Base-by-base conservation (phyloP, 2,888 invertebrate genomes). In the Limnephilus lunatus region DNA sequence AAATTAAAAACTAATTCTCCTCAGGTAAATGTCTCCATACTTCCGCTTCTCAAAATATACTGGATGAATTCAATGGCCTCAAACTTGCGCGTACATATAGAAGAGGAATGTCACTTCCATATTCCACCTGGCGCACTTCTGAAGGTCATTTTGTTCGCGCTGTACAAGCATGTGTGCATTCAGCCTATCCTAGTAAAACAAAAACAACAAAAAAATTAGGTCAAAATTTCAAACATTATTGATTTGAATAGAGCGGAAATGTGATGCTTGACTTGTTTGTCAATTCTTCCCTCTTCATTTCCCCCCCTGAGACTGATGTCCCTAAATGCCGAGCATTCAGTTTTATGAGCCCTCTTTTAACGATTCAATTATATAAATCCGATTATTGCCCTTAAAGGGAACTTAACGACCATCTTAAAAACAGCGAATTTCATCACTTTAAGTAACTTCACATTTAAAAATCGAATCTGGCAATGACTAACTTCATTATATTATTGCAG, bases 311-410 rank as follows among this genome's bases (percentile, higher is more conserved):
- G 68, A n/a, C 25, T 68, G 68, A 68, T 68, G 68, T 68, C 25
- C 25, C 68, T 25, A 68, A 68, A 68, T n/a, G 68, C 68, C n/a
- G 68, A 68, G 68, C 68, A 68, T 68, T 68, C 68, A 82, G 82
- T 82, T 82, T 82, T 82, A 82, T 82, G 82, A 82, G 32, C 32
- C 53, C 32, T 31, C 87, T 53, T 30, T 87, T 87, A 53, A 87
- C 32, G 68, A 87, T 87, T 87, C 87, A 87, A 87, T 87, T 87
- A 53, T 53, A 87, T 87, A 68, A 87, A 87, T 87, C 68, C 87
- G 87, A 31, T 87, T 87, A 87, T 87, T 87, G 68, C 87, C 30
- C 68, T 87, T 87, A 32, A 68, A 53, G 30, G 31, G 68, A 53
- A 53, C 31, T 87, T 87, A 30, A 87, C 32, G 31, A 35, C 87